Conservation (phyloP, 2,888 invertebrate species). For the Perizoma flavofasciatum region DNA sequence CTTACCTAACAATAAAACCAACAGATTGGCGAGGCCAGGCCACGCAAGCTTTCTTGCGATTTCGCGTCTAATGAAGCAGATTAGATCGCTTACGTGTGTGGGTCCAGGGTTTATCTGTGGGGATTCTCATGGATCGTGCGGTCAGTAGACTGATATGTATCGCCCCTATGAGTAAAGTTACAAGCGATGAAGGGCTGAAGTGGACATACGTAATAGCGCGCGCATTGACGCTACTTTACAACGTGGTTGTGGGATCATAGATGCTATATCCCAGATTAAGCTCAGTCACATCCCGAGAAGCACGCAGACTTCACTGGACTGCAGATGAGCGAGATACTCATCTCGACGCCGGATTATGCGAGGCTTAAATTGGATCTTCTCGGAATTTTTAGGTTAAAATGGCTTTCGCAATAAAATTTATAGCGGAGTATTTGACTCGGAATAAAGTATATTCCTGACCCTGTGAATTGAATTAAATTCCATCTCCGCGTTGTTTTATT, state of each 20-base stretch:
- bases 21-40: constrained; percentile 42
- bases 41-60: constrained; percentile 53
- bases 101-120: constrained; percentile 58
- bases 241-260: constrained; percentile 34
- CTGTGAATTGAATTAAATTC: constrained; percentile 69
- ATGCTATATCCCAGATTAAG: constrained; percentile 34
- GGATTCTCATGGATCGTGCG: constrained; percentile 68
- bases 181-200: constrained; percentile 32
- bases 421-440: constrained; percentile 69
- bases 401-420: constrained; percentile 74
- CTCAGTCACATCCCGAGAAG: constrained; percentile 35
- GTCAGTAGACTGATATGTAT: constrained; percentile 56
- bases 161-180: constrained; percentile 43
- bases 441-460: constrained; percentile 69
- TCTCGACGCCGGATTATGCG: constrained; percentile 70
- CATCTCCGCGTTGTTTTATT: constrained; percentile 64
- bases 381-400: constrained; percentile 74
- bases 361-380: constrained; percentile 76
- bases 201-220: constrained; percentile 27
- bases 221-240: constrained; percentile 41
- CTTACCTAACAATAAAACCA: constrained; percentile 50
- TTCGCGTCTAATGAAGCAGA: constrained; percentile 68
- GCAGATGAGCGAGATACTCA: constrained; percentile 62
- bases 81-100: constrained; percentile 63
- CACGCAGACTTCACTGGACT: constrained; percentile 40